Evolutionary conservation across 1,140 invertebrate species (phyloP).

Genomic region (Limonius californicus): DNA sequence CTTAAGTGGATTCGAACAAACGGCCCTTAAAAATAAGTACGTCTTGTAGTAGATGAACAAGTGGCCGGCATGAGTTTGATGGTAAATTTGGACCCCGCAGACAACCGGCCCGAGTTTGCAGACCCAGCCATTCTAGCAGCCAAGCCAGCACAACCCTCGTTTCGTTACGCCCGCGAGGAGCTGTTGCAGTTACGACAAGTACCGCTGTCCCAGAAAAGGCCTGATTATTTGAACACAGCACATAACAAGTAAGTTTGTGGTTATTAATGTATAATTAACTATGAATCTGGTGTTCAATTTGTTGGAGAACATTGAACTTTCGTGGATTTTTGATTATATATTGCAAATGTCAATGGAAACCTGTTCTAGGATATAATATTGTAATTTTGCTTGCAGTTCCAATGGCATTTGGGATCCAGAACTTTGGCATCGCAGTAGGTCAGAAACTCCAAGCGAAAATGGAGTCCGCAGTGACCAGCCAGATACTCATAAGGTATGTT

Average conservation of each 20-base stretch:
- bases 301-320: too few species aligned
- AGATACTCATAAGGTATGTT: constrained; percentile 22
- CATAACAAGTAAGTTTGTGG: constrained; percentile 21
- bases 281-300: background rate
- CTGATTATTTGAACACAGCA: constrained; percentile 52
- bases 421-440: constrained; percentile 53
- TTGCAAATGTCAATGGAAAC: background rate
- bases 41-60: constrained; percentile 23
- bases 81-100: constrained; percentile 8
- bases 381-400: constrained; percentile 42
- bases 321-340: background rate
- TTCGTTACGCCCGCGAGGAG: constrained; percentile 55
- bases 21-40: background rate
- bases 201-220: constrained; percentile 66
- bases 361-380: too few species aligned
- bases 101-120: constrained; percentile 2
- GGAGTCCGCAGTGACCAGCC: constrained; percentile 32
- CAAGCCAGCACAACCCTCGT: background rate
- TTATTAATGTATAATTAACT: too few species aligned
- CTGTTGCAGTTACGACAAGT: constrained; percentile 68
- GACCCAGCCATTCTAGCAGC: constrained; percentile 23
- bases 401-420: constrained; percentile 59
- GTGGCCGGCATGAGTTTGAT: constrained; percentile 19
- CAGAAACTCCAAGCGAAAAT: constrained; percentile 52
- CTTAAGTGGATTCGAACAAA: too few species aligned